Conservation (phyloP, 1,140 invertebrate genomes). For the Dendrolimus punctatus region DNA sequence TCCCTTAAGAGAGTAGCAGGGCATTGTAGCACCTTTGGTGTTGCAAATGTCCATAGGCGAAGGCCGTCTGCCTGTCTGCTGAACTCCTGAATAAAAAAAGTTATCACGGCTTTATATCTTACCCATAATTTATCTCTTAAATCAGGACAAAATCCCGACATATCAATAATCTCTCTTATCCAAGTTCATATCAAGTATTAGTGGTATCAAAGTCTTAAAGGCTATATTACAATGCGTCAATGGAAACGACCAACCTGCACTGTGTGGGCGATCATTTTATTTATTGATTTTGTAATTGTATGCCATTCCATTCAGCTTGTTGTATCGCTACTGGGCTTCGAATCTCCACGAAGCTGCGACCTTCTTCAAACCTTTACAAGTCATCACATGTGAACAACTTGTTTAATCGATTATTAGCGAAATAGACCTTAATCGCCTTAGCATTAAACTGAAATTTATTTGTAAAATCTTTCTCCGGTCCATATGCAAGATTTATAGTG, state of each 20-base stretch:
- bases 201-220: neutral
- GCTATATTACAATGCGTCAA: constrained; percentile 6
- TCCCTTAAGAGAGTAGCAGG: no score
- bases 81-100: no score
- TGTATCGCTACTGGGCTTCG: constrained; percentile 54
- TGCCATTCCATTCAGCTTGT: constrained; percentile 46
- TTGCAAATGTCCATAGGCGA: no score
- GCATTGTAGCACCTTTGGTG: no score
- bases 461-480: neutral
- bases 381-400: constrained; percentile 29
- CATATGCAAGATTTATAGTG: constrained; percentile 41
- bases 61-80: no score
- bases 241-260: constrained; percentile 26
- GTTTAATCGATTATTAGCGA: neutral
- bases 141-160: no score
- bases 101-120: neutral
- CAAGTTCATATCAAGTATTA: neutral
- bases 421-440: neutral
- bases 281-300: constrained; percentile 50
- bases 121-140: no score
- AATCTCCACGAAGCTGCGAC: constrained; percentile 24
- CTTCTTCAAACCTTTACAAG: constrained; percentile 39
- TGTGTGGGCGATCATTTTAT: constrained; percentile 53
- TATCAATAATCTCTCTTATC: no score
- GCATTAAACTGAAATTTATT: neutral